Conservation (phyloP, 2,113 vertebrate species). For the Misgurnus mizolepis region DNA sequence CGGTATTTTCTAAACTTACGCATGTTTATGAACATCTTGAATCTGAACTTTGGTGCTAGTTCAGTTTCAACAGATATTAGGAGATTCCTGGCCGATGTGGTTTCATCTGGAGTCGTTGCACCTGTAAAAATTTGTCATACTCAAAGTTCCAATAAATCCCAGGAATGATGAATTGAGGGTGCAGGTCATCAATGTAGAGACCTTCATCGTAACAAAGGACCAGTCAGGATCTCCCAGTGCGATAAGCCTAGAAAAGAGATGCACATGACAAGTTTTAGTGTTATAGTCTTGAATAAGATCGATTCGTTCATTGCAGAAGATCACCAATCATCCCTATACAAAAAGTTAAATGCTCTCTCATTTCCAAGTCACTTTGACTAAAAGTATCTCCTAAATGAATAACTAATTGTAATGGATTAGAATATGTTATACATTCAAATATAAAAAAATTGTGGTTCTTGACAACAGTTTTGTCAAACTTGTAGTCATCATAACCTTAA, state of each 20-base stretch:
- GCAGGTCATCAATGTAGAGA: neutral
- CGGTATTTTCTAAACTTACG: conserved; percentile 82
- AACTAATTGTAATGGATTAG: too few species aligned
- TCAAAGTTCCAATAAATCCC: conserved; percentile 61
- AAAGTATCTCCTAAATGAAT: too few species aligned
- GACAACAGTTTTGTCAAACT: too few species aligned
- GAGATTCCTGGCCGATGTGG: neutral
- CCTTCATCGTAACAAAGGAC: neutral
- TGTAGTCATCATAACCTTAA: too few species aligned
- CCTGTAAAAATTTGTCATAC: conserved; percentile 43
- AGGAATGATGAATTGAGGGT: conserved; percentile 13
- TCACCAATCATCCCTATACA: too few species aligned
- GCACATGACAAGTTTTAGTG: neutral
- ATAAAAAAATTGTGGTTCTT: too few species aligned
- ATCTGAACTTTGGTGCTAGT: conserved; percentile 23
- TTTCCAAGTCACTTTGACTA: too few species aligned
- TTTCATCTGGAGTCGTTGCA: conserved; percentile 40
- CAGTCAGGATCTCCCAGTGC: neutral
- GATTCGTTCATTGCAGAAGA: too few species aligned
- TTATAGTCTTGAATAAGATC: neutral
- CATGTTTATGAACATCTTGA: conserved; percentile 82
- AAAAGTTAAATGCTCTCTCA: too few species aligned
- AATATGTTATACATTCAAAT: too few species aligned
- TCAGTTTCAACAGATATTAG: conserved; percentile 43
- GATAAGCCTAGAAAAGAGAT: neutral